Conservation (phyloP, 2,797 vertebrate genomes). For the Rhadinocentrus ornatus region DNA sequence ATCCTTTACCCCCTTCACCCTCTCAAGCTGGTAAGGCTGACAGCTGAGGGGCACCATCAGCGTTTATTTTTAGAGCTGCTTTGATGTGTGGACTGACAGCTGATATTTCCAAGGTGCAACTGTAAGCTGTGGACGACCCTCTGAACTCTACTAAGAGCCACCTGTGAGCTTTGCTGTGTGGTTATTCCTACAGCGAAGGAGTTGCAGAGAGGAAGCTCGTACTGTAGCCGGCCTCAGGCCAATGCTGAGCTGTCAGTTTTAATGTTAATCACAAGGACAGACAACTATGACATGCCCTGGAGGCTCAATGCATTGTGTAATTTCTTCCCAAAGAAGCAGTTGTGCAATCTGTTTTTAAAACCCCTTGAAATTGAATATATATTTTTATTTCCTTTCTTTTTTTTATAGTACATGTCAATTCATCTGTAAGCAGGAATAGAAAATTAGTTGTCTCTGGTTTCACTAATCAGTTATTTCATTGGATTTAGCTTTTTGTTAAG, state of each 20-base stretch:
- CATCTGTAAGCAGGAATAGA: too few species aligned
- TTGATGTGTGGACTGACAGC: conserved; percentile 65
- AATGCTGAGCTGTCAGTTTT: conserved; percentile 20
- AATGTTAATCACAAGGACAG: conserved; percentile 19
- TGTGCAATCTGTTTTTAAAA: neutral
- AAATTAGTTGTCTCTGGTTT: too few species aligned
- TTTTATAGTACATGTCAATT: neutral
- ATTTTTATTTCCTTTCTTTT: neutral
- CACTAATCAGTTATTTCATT: neutral
- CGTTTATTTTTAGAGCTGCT: conserved; percentile 67
- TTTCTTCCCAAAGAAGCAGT: conserved; percentile 12
- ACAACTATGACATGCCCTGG: conserved; percentile 16
- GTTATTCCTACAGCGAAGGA: neutral
- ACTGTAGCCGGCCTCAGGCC: conserved; percentile 25
- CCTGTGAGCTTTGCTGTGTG: conserved; percentile 41
- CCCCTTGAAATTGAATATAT: neutral
- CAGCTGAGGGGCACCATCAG: conserved; percentile 41
- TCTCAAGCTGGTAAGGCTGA: conserved; percentile 30
- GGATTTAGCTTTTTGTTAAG: neutral
- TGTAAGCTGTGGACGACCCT: conserved; percentile 34
- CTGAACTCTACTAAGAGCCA: conserved; percentile 48
- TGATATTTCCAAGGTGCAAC: conserved; percentile 56
- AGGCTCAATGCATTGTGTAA: conserved; percentile 7
- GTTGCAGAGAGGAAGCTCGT: conserved; percentile 14
- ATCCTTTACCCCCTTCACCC: conserved; percentile 4